phyloP scores from a whole-genome alignment of 2,113 vertebrate species.

The Pogonocichla stellata region DNA sequence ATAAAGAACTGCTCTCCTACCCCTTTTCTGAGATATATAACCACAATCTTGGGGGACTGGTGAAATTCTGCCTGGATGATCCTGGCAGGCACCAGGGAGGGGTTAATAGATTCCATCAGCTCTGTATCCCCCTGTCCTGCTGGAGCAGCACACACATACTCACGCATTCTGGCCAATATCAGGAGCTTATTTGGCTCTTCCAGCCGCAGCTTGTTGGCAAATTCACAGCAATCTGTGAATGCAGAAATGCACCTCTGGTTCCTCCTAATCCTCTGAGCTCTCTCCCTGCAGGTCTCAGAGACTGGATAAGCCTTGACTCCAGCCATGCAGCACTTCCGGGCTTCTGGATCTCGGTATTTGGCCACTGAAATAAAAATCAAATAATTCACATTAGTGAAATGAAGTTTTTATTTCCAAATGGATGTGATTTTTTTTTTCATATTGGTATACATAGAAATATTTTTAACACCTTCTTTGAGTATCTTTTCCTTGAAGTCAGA shows the following conservation, averaged over 20 bases:
- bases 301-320: slow-evolving; percentile 68
- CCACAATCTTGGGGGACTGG: neutral
- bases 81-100: neutral
- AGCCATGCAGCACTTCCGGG: slow-evolving; percentile 62
- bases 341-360: neutral
- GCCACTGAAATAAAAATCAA: slow-evolving; percentile 61
- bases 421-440: neutral
- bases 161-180: slow-evolving; percentile 77
- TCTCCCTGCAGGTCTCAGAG: slow-evolving; percentile 62
- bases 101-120: neutral
- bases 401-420: neutral
- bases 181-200: neutral
- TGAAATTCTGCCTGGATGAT: neutral
- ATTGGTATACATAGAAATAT: neutral
- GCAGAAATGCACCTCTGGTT: neutral
- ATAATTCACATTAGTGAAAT: neutral
- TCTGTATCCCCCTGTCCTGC: neutral
- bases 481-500: slow-evolving; percentile 35
- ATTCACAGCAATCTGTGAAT: slow-evolving; percentile 79
- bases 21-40: neutral
- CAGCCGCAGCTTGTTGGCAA: neutral
- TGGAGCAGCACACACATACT: neutral
- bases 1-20: neutral
- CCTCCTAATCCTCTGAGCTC: neutral
- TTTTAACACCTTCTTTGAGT: slow-evolving; percentile 47